phyloP scores from a whole-genome alignment of 2,113 vertebrate genomes.

The Natator depressus region DNA sequence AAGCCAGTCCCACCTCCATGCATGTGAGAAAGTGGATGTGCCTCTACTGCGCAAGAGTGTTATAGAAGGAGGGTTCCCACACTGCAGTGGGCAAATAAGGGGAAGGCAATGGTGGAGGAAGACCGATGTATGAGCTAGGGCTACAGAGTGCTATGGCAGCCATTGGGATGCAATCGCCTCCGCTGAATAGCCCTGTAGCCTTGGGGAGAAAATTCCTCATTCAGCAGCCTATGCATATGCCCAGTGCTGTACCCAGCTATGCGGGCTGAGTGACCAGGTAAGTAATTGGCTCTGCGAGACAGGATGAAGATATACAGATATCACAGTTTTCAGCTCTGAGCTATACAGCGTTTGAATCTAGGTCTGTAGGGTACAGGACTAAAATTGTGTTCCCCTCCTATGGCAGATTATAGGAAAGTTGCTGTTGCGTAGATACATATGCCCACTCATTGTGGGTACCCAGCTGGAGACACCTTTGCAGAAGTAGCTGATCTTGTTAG shows the following conservation, averaged over 20 bases:
- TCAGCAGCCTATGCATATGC: not conserved
- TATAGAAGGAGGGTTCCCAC: not conserved
- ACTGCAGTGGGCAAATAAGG: not conserved
- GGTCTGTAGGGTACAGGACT: not conserved
- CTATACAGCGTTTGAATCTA: not conserved
- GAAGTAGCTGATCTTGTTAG: not conserved
- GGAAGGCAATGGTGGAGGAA: not conserved
- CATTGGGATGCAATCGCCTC: not conserved
- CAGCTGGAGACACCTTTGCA: not conserved
- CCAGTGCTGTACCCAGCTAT: not conserved
- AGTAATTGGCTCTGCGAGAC: rapidly evolving
- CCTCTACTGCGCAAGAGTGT: not conserved
- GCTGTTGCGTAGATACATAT: not conserved
- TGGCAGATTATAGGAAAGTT: not conserved
- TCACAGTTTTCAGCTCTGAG: not conserved
- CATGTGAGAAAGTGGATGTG: not conserved
- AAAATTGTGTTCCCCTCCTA: not conserved
- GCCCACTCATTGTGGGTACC: not conserved
- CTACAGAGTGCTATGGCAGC: not conserved
- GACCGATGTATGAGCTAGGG: not conserved
- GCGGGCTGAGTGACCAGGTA: not conserved
- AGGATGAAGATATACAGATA: not conserved
- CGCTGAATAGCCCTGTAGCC: not conserved
- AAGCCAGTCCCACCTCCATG: not conserved
- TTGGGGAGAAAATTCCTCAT: not conserved